These are phyloP conservation scores for Microcebus griseorufus DNA, from an alignment of 2,113 vertebrate species.

Conservation along the genomic window DNA sequence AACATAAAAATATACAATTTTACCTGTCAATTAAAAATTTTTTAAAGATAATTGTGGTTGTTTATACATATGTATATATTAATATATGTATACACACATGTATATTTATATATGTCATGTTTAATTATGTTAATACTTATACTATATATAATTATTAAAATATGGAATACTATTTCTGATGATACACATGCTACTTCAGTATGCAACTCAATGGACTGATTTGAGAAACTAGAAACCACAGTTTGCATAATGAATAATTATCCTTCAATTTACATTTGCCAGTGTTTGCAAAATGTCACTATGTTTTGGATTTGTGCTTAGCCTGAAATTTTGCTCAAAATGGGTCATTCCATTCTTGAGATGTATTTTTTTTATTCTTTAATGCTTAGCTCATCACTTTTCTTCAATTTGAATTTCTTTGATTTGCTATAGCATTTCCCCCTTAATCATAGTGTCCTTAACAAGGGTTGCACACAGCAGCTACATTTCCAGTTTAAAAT, in stretches of 20 bases:
- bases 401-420: constrained; percentile 23
- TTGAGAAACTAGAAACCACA: background rate
- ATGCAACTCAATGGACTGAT: background rate
- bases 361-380: background rate
- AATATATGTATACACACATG: background rate
- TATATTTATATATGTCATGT: background rate
- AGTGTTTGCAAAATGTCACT: background rate
- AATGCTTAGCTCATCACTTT: constrained; percentile 23
- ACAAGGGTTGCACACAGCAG: background rate
- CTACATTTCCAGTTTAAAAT: constrained; percentile 45
- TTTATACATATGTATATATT: background rate
- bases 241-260: background rate
- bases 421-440: background rate
- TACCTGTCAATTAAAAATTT: background rate
- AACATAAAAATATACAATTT: background rate
- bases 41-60: background rate
- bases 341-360: background rate
- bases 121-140: background rate
- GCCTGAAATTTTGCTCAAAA: background rate
- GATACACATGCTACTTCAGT: background rate
- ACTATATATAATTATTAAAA: background rate
- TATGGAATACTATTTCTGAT: background rate
- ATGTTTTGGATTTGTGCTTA: background rate
- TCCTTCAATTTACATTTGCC: background rate
- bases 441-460: background rate